These are phyloP conservation scores for Callyntrura sp. DNA, from an alignment of 2,888 invertebrate genomes.

Conservation along the genomic window DNA sequence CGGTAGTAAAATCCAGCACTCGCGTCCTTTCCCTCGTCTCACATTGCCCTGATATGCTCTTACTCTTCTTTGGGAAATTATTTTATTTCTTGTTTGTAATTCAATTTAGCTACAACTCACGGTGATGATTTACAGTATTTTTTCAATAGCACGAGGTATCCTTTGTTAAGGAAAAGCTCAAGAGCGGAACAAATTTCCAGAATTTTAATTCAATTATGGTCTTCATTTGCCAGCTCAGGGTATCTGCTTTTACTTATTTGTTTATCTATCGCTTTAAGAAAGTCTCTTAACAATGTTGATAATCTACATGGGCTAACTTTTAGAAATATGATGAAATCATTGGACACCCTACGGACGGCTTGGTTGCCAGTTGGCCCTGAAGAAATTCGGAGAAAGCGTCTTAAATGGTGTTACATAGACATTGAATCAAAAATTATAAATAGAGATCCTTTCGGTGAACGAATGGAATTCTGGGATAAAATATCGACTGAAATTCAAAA, in stretches of 20 bases:
- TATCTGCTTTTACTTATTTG: constrained; percentile 81
- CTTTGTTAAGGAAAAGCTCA: constrained; percentile 85
- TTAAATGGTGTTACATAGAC: constrained; percentile 80
- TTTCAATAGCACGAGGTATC: constrained; percentile 86
- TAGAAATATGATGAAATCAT: constrained; percentile 78
- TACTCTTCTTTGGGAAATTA: too few species aligned
- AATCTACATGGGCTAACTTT: too few species aligned
- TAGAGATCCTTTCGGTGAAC: constrained; percentile 70
- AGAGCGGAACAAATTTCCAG: constrained; percentile 85
- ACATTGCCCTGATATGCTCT: too few species aligned
- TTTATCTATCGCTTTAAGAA: too few species aligned
- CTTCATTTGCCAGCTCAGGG: constrained; percentile 87
- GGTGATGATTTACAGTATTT: constrained; percentile 87
- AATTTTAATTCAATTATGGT: constrained; percentile 86
- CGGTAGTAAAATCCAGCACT: too few species aligned
- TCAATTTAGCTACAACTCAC: constrained; percentile 86
- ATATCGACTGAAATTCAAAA: constrained; percentile 68
- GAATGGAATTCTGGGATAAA: constrained; percentile 82
- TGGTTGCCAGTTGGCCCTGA: constrained; percentile 80
- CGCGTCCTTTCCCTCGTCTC: too few species aligned
- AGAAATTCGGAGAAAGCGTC: constrained; percentile 71
- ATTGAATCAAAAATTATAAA: constrained; percentile 55
- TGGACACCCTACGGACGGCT: constrained; percentile 67
- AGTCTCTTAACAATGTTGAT: too few species aligned
- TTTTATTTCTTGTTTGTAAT: too few species aligned